Evolutionary conservation across 2,888 invertebrate species (phyloP), one percentile per base, ranked within the genome.

Genomic region (Clostera curtula): DNA sequence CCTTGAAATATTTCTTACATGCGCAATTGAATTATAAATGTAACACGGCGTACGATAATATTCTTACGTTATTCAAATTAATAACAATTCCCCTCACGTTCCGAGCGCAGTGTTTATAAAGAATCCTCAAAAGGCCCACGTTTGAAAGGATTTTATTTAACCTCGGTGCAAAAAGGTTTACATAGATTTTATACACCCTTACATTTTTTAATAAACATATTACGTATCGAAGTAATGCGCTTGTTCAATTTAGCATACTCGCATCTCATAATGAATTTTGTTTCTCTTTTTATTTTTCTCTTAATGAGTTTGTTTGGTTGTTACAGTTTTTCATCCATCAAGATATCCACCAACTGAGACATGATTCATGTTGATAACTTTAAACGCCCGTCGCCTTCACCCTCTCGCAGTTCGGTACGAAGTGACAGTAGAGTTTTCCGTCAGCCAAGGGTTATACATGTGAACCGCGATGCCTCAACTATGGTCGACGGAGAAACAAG

Each of bases 391-490:
- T 84, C 85, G 20, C 84, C 84, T 9, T 84, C 83, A 12, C 80
- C 84, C 7, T 77, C 82, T 5, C 69, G 83, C 24, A 79, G 74
- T 38, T 79, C 82, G 11, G 72, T 82, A 34, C 71, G 83, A 14
- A 83, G 79, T 29, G 80, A 82, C 41, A 79, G 76, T 37, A 64
- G 76, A 19, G 68, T 70, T 27, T 67, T 70, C 31, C 72, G 84
- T 24, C 80, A 80, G 43, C 84, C 85, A 15, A 75, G 83, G 18
- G 79, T 85, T 32, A 84, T 85, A 40, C 75, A 73, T 24, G 85
- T 85, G 31, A 85, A 85, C 50, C 72, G 85, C 12, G 85, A 85
- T 49, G 85, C 79, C 6, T 63, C 83, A 36, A 85, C 85, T 17
- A 85, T 84, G 84, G 73, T 83, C 52, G 84, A 80, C 19, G 74